Base-by-base conservation (phyloP, 2,797 vertebrate species). In the Chanos chanos region DNA sequence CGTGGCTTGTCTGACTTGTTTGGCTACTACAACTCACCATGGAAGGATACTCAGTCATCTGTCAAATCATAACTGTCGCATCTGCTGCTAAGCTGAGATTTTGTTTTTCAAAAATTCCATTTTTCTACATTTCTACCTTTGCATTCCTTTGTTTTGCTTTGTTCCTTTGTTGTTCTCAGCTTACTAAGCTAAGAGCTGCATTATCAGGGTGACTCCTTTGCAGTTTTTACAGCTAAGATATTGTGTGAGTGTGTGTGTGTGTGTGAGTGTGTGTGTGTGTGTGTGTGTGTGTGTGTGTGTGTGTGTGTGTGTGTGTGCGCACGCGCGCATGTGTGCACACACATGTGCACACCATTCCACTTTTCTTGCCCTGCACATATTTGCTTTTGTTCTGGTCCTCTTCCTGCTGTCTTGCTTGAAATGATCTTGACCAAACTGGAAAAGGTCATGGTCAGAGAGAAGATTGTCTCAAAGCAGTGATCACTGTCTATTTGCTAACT, bases 391-490 rank as follows among this genome's bases (percentile, higher is more conserved):
- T 79, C 80, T 81, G 21, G 33, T 79, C 76, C 80, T 57, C 55
- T 55, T 68, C 62, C 44, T 64, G 43, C 76, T 81, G 84, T 84
- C 82, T 87, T 80, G 81, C 72, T n/a, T 70, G 70, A 63, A 77
- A 77, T 78, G 77, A 82, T 85, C 83, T 83, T 83, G 87, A 85
- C 86, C 84, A 77, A 70, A 72, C 39, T 30, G 57, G 55, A 69
- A 82, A 87, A 89, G 87, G 86, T 87, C 85, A 86, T 86, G 87
- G 88, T 87, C 82, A 80, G 74, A 57, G 39, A 5, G 70, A 75
- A 85, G 84, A 84, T 85, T 81, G 80, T 79, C 82, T 88, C 76
- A 77, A 78, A 86, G 86, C 84, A 83, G 86, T 86, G 82, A 80
- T 79, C 71, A 72, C 67, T 58, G 65, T 75, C 70, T 77, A 51